Evolutionary conservation across 2,888 invertebrate genomes (phyloP).

Genomic region (Drosophila neotestacea): DNA sequence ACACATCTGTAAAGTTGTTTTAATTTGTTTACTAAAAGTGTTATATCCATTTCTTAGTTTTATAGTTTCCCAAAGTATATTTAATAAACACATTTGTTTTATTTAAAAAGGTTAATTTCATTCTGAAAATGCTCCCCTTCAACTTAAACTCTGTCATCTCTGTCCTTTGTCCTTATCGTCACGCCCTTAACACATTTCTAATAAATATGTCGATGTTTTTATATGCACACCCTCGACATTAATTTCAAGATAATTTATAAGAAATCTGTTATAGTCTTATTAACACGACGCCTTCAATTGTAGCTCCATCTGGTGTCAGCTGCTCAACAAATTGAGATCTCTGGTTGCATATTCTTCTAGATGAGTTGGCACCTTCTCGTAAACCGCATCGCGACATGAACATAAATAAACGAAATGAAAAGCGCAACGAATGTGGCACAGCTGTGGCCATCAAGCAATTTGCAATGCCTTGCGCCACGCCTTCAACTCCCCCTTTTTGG

Average conservation of each 20-base stretch:
- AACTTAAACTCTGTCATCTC: not conserved
- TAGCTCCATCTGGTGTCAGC: constrained; percentile 72
- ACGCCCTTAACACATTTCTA: constrained; percentile 61
- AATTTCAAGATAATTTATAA: constrained; percentile 67
- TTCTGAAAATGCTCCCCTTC: not conserved
- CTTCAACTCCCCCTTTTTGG: constrained; percentile 7
- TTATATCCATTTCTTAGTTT: too few species aligned
- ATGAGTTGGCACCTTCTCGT: constrained; percentile 73
- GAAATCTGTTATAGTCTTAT: constrained; percentile 77
- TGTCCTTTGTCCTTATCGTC: constrained; percentile 14
- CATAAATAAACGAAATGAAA: constrained; percentile 79
- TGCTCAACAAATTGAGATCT: constrained; percentile 78
- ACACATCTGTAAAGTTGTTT: too few species aligned
- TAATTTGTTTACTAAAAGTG: too few species aligned
- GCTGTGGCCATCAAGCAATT: constrained; percentile 68
- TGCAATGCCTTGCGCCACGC: constrained; percentile 67
- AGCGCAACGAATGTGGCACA: constrained; percentile 75
- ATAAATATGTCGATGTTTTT: constrained; percentile 42
- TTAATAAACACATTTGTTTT: not conserved
- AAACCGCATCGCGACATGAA: constrained; percentile 71
- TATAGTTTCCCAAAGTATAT: not conserved
- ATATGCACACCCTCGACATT: constrained; percentile 37
- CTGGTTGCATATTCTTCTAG: constrained; percentile 14
- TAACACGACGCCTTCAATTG: constrained; percentile 46
- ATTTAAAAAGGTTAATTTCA: not conserved